phyloP scores from a whole-genome alignment of 2,113 vertebrate genomes.

The Myrmecobius fasciatus region DNA sequence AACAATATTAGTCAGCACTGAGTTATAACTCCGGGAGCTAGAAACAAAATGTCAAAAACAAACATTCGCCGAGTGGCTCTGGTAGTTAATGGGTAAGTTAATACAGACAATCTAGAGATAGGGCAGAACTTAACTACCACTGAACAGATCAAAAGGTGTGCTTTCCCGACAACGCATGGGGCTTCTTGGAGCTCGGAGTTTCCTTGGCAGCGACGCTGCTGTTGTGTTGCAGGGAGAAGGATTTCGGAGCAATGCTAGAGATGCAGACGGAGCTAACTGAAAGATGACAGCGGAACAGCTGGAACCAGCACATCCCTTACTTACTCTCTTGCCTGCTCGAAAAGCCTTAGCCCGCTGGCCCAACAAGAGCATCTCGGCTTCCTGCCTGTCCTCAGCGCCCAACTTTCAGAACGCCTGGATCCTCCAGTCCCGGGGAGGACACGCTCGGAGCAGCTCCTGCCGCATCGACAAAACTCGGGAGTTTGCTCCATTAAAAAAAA shows the following conservation, averaged over 20 bases:
- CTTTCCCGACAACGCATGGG: neutral
- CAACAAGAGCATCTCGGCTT: neutral
- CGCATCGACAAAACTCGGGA: conserved; percentile 71
- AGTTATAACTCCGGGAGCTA: conserved; percentile 10
- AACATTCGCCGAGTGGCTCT: neutral
- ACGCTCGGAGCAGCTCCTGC: conserved; percentile 45
- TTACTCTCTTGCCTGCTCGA: neutral
- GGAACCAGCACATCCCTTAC: neutral
- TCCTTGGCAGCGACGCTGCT: neutral
- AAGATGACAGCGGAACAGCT: neutral
- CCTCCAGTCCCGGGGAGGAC: neutral
- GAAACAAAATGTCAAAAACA: conserved; percentile 29
- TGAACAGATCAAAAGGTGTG: neutral
- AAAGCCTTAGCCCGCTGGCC: neutral
- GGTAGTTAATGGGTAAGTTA: neutral
- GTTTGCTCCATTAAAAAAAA: conserved; percentile 47
- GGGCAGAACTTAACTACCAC: neutral
- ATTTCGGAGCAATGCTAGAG: neutral
- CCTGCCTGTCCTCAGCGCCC: neutral
- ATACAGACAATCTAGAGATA: neutral
- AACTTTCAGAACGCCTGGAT: neutral
- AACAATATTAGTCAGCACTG: conserved; percentile 77
- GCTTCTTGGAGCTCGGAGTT: neutral
- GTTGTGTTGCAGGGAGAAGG: neutral
- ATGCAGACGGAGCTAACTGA: neutral